Conservation (phyloP, 2,888 invertebrate genomes). For the Andrena bicolor region DNA sequence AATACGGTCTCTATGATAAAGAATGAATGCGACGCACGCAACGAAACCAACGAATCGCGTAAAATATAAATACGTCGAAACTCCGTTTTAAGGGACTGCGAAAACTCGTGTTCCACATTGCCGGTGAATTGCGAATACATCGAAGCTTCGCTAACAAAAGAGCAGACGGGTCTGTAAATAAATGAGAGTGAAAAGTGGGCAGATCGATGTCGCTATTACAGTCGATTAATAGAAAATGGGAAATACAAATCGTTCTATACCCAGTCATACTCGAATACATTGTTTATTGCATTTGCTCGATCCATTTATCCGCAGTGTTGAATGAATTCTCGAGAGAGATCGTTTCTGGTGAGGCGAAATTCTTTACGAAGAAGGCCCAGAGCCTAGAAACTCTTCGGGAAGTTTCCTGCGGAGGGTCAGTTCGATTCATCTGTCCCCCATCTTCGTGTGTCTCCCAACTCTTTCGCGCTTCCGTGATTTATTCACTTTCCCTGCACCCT, state of each 20-base stretch:
- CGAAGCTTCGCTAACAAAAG: not conserved
- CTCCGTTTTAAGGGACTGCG: not conserved
- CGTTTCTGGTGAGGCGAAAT: constrained; percentile 23
- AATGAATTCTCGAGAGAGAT: constrained; percentile 6
- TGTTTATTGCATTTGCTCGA: not conserved
- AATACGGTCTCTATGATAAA: not conserved
- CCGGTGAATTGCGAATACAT: not conserved
- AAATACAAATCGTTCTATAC: not conserved
- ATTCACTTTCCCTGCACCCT: not conserved
- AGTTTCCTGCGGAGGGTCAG: constrained; percentile 45
- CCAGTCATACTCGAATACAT: constrained; percentile 5
- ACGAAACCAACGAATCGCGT: not conserved
- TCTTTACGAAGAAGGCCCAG: constrained; percentile 31
- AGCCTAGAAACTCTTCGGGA: constrained; percentile 43
- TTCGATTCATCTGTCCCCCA: constrained; percentile 26
- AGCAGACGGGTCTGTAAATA: constrained; percentile 3
- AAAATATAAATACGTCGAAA: not conserved
- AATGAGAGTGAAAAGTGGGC: constrained; percentile 6
- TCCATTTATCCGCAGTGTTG: not conserved
- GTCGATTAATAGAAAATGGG: not conserved
- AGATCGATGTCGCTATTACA: constrained; percentile 16
- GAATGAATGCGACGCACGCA: not conserved
- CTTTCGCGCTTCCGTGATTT: constrained; percentile 6
- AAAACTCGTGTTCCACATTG: not conserved
- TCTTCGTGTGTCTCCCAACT: not conserved